Evolutionary conservation across 2,113 vertebrate species (phyloP).

Genomic region (Muntiacus reevesi): DNA sequence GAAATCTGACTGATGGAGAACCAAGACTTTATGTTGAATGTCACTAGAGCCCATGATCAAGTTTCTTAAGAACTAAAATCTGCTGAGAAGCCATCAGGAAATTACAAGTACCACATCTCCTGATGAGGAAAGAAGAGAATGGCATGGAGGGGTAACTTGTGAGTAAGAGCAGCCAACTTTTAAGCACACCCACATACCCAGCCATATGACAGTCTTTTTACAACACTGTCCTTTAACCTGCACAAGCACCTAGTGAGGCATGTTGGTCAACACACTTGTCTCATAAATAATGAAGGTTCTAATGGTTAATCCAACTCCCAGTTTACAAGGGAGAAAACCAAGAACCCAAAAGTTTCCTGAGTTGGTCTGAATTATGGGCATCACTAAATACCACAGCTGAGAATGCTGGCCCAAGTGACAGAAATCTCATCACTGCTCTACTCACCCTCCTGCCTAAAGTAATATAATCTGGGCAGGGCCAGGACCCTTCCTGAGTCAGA

Average conservation of each 20-base stretch:
- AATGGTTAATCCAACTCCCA: background rate
- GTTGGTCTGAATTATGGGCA: background rate
- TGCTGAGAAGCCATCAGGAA: background rate
- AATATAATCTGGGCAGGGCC: background rate
- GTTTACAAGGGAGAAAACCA: background rate
- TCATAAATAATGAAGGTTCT: background rate
- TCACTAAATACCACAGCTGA: background rate
- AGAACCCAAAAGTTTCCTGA: background rate
- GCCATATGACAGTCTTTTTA: background rate
- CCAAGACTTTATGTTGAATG: background rate
- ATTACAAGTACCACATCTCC: background rate
- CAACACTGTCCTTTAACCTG: background rate
- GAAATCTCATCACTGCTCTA: background rate
- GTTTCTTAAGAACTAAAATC: background rate
- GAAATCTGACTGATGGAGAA: background rate
- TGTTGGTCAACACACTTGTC: background rate
- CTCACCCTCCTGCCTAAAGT: background rate
- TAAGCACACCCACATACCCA: background rate
- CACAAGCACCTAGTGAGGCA: background rate
- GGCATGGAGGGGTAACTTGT: background rate
- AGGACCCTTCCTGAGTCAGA: background rate
- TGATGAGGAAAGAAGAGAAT: background rate
- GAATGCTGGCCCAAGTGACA: background rate
- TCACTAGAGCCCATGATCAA: background rate
- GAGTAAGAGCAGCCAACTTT: background rate